A percentile compares a stretch with the other conserved stretches of the same genome.
phyloP scores from a whole-genome alignment of 2,113 vertebrate species.

The Epinephelus lanceolatus region DNA sequence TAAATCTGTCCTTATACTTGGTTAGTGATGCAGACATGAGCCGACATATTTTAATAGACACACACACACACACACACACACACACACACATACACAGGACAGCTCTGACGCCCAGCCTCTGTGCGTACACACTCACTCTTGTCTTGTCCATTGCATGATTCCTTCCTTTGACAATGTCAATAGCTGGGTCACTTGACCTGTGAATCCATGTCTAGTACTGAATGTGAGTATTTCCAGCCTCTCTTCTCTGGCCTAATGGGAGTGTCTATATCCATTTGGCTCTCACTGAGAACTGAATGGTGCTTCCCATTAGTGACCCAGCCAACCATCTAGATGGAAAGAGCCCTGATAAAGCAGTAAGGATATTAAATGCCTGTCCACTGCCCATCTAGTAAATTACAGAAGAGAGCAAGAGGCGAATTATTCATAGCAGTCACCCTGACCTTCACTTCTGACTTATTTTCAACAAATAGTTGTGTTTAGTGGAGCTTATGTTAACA shows the following conservation, averaged over 20 bases:
- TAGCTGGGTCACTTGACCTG: slow-evolving; percentile 36
- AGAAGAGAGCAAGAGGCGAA: slow-evolving; percentile 37
- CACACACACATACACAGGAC: not conserved
- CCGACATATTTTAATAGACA: not conserved
- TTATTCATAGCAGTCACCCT: slow-evolving; percentile 22
- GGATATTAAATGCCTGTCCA: slow-evolving; percentile 50
- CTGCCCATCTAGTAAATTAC: slow-evolving; percentile 51
- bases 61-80: slow-evolving; percentile 5
- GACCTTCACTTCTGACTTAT: slow-evolving; percentile 19
- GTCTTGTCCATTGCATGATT: slow-evolving; percentile 19
- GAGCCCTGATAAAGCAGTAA: slow-evolving; percentile 44
- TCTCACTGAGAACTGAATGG: slow-evolving; percentile 33
- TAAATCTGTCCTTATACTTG: not conserved
- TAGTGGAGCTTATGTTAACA: slow-evolving; percentile 33
- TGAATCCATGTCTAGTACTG: slow-evolving; percentile 40
- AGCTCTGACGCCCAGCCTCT: slow-evolving; percentile 13
- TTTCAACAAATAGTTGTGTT: slow-evolving; percentile 44
- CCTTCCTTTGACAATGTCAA: slow-evolving; percentile 28
- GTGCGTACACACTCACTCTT: slow-evolving; percentile 17
- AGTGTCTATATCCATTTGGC: slow-evolving; percentile 62
- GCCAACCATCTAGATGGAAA: slow-evolving; percentile 41
- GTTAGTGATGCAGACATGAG: slow-evolving; percentile 6
- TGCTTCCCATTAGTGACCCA: slow-evolving; percentile 52
- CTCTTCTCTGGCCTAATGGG: slow-evolving; percentile 32
- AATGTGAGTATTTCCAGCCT: slow-evolving; percentile 36